Conservation (phyloP, 2,888 invertebrate genomes). For the Meghimatium bilineatum region DNA sequence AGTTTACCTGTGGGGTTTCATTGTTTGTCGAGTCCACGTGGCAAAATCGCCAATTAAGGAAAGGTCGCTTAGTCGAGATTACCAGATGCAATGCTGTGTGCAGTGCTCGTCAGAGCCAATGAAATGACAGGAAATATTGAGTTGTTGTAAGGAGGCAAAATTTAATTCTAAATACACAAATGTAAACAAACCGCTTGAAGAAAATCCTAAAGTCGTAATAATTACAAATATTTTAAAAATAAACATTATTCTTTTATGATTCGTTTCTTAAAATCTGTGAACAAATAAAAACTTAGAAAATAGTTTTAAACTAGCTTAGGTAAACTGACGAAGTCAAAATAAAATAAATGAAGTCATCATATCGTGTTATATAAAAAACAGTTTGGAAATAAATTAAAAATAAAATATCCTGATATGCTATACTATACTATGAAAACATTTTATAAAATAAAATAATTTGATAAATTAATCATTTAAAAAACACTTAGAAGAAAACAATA, state of each 20-base stretch:
- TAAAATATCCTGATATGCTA: too few relatives aligned
- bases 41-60: not conserved
- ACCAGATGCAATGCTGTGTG: conserved; percentile 5
- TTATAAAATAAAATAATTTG: too few relatives aligned
- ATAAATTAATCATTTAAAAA: too few relatives aligned
- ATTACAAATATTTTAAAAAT: not conserved
- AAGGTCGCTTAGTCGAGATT: not conserved
- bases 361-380: too few relatives aligned
- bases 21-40: not conserved
- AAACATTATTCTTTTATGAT: not conserved
- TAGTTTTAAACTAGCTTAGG: not conserved
- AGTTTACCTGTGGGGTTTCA: not conserved
- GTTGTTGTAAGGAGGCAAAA: not conserved
- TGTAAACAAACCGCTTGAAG: not conserved
- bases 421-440: too few relatives aligned
- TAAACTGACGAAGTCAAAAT: not conserved
- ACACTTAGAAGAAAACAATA: too few relatives aligned
- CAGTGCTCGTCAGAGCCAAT: not conserved
- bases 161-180: conserved; percentile 6
- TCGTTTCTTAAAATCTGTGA: not conserved
- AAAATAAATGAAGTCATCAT: too few relatives aligned
- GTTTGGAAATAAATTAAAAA: too few relatives aligned
- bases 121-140: not conserved
- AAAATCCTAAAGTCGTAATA: not conserved
- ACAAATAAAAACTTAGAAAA: not conserved